A percentile compares a stretch with the other conserved stretches of the same genome.
These are phyloP conservation scores for Eupithecia exiguata DNA, from an alignment of 2,888 invertebrate genomes.

Conservation along the genomic window DNA sequence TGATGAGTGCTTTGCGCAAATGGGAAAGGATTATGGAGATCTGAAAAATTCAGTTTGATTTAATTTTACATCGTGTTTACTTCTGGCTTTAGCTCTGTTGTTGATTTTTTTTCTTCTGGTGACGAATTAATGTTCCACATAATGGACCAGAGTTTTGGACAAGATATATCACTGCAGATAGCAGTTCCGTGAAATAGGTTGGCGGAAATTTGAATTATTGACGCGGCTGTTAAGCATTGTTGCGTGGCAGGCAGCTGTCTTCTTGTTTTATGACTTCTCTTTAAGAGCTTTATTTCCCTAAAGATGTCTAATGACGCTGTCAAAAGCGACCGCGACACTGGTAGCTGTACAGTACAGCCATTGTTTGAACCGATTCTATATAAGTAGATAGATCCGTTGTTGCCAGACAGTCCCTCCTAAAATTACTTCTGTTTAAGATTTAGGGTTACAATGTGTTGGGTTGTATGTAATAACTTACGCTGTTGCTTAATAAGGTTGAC, in stretches of 20 bases:
- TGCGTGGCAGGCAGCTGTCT: no score
- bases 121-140: not conserved
- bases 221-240: no score
- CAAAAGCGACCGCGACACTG: constrained; percentile 48
- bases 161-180: no score
- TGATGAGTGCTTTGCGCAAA: not conserved
- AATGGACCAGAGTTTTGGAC: no score
- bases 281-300: constrained; percentile 73
- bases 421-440: not conserved
- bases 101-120: not conserved
- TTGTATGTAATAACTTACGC: constrained; percentile 64
- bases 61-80: not conserved
- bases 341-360: constrained; percentile 89
- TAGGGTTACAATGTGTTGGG: not conserved
- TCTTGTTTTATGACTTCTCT: no score
- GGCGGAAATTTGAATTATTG: no score
- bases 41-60: not conserved
- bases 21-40: not conserved
- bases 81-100: not conserved
- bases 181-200: no score
- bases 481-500: constrained; percentile 92
- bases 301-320: constrained; percentile 65
- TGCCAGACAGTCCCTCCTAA: constrained; percentile 57
- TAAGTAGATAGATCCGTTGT: constrained; percentile 71
- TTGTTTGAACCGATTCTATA: constrained; percentile 85